Conservation (phyloP, 1,140 invertebrate genomes). For the Sesamia nonagrioides region DNA sequence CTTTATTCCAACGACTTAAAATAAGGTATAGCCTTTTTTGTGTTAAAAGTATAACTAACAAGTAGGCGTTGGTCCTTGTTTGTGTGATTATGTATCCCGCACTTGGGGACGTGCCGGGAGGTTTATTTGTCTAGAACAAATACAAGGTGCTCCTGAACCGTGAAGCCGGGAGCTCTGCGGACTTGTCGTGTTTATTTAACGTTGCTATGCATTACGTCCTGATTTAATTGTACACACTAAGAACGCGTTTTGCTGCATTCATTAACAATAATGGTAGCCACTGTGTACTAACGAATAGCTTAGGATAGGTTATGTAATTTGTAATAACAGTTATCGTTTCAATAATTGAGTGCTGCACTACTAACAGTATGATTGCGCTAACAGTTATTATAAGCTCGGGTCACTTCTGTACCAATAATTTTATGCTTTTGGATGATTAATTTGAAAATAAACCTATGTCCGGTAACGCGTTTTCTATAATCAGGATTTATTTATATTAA, state of each 20-base stretch:
- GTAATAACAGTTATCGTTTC: constrained; percentile 24
- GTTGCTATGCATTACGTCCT: constrained; percentile 80
- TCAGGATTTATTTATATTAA: too few species aligned
- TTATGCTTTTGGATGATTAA: not conserved
- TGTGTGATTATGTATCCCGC: constrained; percentile 71
- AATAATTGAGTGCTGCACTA: constrained; percentile 2
- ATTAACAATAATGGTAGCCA: constrained; percentile 34
- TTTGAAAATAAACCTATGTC: too few species aligned
- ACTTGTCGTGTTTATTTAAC: constrained; percentile 72
- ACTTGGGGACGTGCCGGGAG: constrained; percentile 71
- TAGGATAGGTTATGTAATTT: constrained; percentile 44
- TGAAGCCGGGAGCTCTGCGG: constrained; percentile 67
- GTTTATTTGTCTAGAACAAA: constrained; percentile 77
- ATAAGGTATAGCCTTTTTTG: not conserved
- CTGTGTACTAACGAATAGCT: constrained; percentile 25
- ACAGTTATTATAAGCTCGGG: constrained; percentile 13
- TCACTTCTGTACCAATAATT: not conserved
- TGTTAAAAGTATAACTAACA: not conserved
- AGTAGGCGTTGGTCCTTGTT: constrained; percentile 60
- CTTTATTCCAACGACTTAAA: too few species aligned
- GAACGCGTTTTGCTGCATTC: constrained; percentile 29
- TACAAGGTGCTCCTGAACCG: constrained; percentile 71
- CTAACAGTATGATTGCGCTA: constrained; percentile 1
- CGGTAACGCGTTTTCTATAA: too few species aligned
- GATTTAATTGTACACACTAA: constrained; percentile 61